These are phyloP conservation scores for Heliconius erato DNA, from an alignment of 2,888 invertebrate genomes.

Conservation along the genomic window DNA sequence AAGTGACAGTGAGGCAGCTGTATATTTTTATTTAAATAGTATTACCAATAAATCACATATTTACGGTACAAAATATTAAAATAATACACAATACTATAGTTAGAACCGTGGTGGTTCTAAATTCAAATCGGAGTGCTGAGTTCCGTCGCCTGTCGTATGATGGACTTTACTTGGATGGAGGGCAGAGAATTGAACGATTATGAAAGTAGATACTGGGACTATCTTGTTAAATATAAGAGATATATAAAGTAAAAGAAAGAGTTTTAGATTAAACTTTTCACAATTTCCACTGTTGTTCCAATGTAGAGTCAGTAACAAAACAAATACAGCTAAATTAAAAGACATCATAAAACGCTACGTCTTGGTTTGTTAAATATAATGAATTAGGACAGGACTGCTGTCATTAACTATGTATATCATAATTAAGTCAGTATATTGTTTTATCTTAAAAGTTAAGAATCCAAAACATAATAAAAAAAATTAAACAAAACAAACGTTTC, in stretches of 20 bases:
- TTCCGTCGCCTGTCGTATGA: neutral
- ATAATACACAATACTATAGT: neutral
- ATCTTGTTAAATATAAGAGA: no score
- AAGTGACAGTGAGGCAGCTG: neutral
- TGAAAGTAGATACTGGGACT: no score
- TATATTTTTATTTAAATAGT: constrained; percentile 10
- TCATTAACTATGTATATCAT: neutral
- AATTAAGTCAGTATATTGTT: neutral
- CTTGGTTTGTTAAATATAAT: neutral
- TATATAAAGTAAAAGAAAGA: no score
- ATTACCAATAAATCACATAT: constrained; percentile 9
- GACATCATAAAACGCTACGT: no score
- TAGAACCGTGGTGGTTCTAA: neutral
- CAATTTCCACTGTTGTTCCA: no score
- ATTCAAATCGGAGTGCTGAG: neutral
- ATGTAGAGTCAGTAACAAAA: no score
- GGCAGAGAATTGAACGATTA: no score
- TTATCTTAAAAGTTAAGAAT: no score
- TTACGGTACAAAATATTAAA: neutral
- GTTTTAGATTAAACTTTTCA: no score
- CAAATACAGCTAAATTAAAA: no score
- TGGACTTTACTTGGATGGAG: no score
- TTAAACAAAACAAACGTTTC: neutral
- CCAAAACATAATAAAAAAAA: neutral
- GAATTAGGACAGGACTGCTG: neutral